Base-by-base conservation (phyloP, 1,140 invertebrate species). In the Achroia grisella region DNA sequence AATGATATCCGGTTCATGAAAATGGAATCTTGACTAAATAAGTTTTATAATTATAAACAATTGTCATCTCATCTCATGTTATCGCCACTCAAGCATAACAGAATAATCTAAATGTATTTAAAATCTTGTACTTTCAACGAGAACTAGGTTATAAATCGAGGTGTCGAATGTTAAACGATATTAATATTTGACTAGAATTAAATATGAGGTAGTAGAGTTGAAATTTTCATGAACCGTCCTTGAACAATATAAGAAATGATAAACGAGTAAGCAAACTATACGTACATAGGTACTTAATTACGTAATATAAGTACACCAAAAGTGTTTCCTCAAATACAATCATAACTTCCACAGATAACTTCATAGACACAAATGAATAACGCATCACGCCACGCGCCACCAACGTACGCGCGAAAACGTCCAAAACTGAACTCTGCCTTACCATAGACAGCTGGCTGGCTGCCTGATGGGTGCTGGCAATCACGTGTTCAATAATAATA, bases 1-100 rank as follows among this genome's bases (percentile, higher is more conserved):
- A 34, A 8, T 48, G 40, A 29, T 46, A 49, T 36, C 31, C 45
- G 64, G 65, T 62, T 61, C 62, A 64, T 59, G 65, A 63, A 64
- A 61, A 66, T 3, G 17, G 6, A 23, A 6, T n/a, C n/a, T n/a
- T 6, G 17, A 23, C 17, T 23, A 2, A 3, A 23, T n/a, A 23
- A 23, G 17, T 23, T 23, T 23, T 23, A 6, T 6, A 23, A 3
- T 23, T 3, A 23, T 6, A 3, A 23, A 23, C 17, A 23, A 3
- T 23, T 6, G 17, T 23, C 6, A 23, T 2, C 17, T 23, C 17
- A 6, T 23, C 2, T 3, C 17, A 6, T 23, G 17, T 23, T 23
- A n/a, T n/a, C 6, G 17, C 17, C 6, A 23, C n/a, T n/a, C 2
- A 23, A 23, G 6, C 17, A 3, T 23, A 23, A 23, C 17, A 23